Base-by-base conservation (phyloP, 2,797 vertebrate species). In the Ptychobarbus kaznakovi region DNA sequence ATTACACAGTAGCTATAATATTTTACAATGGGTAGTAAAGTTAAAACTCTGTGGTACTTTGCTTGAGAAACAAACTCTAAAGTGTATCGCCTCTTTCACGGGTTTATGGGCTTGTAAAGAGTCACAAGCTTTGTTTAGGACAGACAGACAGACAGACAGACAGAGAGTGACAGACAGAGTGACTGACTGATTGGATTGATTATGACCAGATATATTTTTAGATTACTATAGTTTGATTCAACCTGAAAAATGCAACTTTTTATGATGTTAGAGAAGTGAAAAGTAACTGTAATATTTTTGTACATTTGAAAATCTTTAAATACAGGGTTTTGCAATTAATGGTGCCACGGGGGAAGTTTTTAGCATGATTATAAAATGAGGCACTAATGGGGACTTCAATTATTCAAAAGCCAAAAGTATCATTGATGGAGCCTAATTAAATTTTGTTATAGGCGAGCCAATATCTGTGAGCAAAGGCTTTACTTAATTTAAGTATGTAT, bases 381-480 rank as follows among this genome's bases (percentile, higher is more conserved):
- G 51, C 84, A 75, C 61, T 88, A 81, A 83, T 83, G 69, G 81
- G 53, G 40, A 68, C 70, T 86, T 88, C 38, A 75, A 88, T 86
- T 86, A 88, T 88, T 86, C 74, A 81, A 73, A 70, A 75, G 58
- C 49, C 44, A 68, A 83, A 80, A 44, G 75, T 63, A 65, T 78
- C 51, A 18, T 25, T 16, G 10, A 78, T 42, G 69, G 53, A 69
- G 82, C 44, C 61, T 70, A 83, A 63, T 81, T 86, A 74, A 40
- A 83, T 84, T 51, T 13, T 78, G 4, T 86, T 42, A 12, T n/a
- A 32, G 28, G 44, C 28, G 2, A 51, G 35, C 10, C n/a, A n/a
- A 18, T 56, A 65, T 76, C 13, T 75, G 42, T 75, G 44, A 75
- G 72, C 72, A 53, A 65, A 65, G 13, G 16, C 40, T 35, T 8